A percentile compares a stretch with the other conserved stretches of the same genome.
Conservation (phyloP, 2,888 invertebrate genomes). For the Drosophila barbarae region DNA sequence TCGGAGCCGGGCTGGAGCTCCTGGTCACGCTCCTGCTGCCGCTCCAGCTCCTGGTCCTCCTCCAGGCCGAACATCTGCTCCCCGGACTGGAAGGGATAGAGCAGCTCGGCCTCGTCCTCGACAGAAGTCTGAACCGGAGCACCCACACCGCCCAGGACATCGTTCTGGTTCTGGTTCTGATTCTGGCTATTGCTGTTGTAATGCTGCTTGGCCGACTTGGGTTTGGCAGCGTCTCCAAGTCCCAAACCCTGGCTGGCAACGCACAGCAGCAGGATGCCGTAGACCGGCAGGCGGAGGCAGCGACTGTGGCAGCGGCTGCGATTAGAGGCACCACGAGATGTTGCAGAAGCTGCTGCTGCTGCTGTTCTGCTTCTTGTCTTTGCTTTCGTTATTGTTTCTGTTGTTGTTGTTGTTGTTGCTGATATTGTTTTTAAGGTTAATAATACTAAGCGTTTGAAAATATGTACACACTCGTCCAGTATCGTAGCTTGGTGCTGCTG, state of each 20-base stretch:
- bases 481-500: slow-evolving; percentile 58
- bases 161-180: slow-evolving; percentile 44
- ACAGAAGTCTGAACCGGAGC: slow-evolving; percentile 76
- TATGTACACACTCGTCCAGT: slow-evolving; percentile 76
- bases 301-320: slow-evolving; percentile 33
- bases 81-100: slow-evolving; percentile 75
- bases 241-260: slow-evolving; percentile 49
- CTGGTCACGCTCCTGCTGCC: slow-evolving; percentile 54
- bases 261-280: slow-evolving; percentile 51
- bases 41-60: slow-evolving; percentile 65
- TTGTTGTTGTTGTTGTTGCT: slow-evolving; percentile 29
- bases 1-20: slow-evolving; percentile 62
- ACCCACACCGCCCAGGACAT: slow-evolving; percentile 57
- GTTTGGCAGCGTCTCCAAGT: slow-evolving; percentile 68
- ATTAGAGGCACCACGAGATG: slow-evolving; percentile 37
- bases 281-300: slow-evolving; percentile 40
- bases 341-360: slow-evolving; percentile 23
- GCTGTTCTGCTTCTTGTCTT: slow-evolving; percentile 38
- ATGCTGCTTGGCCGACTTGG: slow-evolving; percentile 72
- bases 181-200: slow-evolving; percentile 52
- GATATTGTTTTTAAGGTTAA: slow-evolving; percentile 63
- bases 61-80: slow-evolving; percentile 77
- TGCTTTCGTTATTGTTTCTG: slow-evolving; percentile 37
- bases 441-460: slow-evolving; percentile 73
- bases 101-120: slow-evolving; percentile 76